phyloP scores from a whole-genome alignment of 2,113 vertebrate genomes.

The Verasper variegatus region DNA sequence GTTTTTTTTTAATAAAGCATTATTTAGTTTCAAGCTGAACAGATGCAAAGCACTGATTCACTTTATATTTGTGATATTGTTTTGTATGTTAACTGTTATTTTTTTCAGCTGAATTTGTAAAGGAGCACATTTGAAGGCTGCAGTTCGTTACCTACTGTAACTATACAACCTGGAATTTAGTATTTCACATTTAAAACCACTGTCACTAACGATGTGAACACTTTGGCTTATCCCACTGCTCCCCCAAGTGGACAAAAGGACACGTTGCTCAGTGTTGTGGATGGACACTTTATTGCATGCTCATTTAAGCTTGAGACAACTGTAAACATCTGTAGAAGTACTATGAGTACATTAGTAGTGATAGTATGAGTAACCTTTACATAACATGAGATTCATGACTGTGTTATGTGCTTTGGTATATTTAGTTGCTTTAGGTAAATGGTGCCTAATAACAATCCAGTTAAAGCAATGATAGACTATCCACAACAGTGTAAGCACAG shows the following conservation, averaged over 20 bases:
- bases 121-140: not conserved
- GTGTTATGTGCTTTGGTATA: slow-evolving; percentile 24
- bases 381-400: not conserved
- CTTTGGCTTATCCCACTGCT: slow-evolving; percentile 30
- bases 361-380: not conserved
- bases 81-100: too few species aligned
- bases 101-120: not conserved
- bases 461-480: not conserved
- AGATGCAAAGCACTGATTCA: too few species aligned
- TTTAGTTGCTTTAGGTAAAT: slow-evolving; percentile 8
- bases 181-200: not conserved
- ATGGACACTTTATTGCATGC: slow-evolving; percentile 48
- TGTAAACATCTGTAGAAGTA: slow-evolving; percentile 41
- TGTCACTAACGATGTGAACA: too few species aligned
- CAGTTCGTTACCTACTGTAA: not conserved
- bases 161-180: too few species aligned
- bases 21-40: too few species aligned
- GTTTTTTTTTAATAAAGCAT: too few species aligned
- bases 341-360: slow-evolving; percentile 14
- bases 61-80: too few species aligned
- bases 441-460: slow-evolving; percentile 2
- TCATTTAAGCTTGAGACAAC: not conserved
- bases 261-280: slow-evolving; percentile 23
- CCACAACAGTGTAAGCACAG: slow-evolving; percentile 6
- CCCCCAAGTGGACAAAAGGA: slow-evolving; percentile 69